Evolutionary conservation across 1,140 invertebrate genomes (phyloP).

Genomic region (Popillia japonica): DNA sequence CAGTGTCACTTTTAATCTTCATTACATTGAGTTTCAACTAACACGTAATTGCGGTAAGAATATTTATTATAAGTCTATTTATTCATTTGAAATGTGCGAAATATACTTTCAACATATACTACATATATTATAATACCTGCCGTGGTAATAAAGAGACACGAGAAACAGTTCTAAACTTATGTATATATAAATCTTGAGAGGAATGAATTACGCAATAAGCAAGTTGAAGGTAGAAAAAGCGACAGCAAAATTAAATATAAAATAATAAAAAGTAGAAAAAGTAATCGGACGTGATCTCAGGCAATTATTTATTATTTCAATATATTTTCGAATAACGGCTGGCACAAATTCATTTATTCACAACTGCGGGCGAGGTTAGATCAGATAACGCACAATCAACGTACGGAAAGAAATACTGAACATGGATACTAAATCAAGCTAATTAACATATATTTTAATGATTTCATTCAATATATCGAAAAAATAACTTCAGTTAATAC

Average conservation of each 20-base stretch:
- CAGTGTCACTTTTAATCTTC: too few species aligned
- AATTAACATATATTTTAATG: constrained; percentile 33
- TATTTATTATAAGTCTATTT: too few species aligned
- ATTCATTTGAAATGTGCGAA: too few species aligned
- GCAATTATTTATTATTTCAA: constrained; percentile 35
- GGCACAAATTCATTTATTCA: constrained; percentile 34
- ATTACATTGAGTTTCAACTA: too few species aligned
- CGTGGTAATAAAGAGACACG: too few species aligned
- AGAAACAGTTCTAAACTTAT: neutral
- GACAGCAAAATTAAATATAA: constrained; percentile 2
- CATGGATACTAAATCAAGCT: constrained; percentile 25
- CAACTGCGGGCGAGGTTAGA: constrained; percentile 25
- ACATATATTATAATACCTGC: too few species aligned
- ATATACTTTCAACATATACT: too few species aligned
- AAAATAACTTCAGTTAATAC: constrained; percentile 7
- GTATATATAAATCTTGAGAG: neutral
- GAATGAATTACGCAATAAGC: neutral
- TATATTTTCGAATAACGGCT: constrained; percentile 8
- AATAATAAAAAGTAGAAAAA: constrained; percentile 3
- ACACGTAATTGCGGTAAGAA: too few species aligned
- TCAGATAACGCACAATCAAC: constrained; percentile 25
- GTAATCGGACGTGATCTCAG: neutral
- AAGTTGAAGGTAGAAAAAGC: neutral
- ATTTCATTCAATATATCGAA: constrained; percentile 24
- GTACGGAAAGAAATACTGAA: constrained; percentile 16